Evolutionary conservation across 1,140 invertebrate species (phyloP).

Genomic region (Philopotamus ludificatus): DNA sequence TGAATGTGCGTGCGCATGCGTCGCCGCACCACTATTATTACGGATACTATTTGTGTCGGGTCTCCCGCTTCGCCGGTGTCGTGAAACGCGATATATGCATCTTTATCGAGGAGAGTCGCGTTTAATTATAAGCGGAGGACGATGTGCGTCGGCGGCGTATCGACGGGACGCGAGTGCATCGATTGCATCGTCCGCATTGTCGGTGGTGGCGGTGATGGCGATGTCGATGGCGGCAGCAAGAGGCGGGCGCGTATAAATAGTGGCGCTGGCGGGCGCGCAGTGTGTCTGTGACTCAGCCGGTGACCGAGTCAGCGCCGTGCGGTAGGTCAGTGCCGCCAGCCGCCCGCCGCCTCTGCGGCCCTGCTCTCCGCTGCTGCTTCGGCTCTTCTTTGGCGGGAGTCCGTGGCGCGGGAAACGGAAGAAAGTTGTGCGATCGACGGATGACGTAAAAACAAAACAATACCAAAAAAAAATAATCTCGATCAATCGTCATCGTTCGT

Average conservation of each 20-base stretch:
- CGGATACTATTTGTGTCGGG: background rate
- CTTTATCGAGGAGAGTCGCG: background rate
- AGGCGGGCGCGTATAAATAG: constrained; percentile 13
- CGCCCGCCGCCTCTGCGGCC: constrained; percentile 6
- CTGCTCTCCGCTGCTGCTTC: too few relatives aligned
- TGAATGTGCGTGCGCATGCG: too few relatives aligned
- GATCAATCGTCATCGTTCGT: too few relatives aligned
- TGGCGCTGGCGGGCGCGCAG: constrained; percentile 24
- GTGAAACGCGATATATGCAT: background rate
- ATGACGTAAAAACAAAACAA: too few relatives aligned
- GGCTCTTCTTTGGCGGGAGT: background rate
- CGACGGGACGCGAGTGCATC: background rate
- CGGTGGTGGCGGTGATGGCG: background rate
- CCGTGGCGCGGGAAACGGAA: too few relatives aligned
- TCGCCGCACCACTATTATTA: too few relatives aligned
- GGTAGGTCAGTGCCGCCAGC: constrained; percentile 35
- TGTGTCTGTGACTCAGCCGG: constrained; percentile 39
- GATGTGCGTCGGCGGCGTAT: background rate
- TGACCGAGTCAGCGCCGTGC: constrained; percentile 39
- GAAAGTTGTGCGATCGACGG: too few relatives aligned
- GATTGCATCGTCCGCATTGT: background rate
- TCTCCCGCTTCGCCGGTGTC: too few relatives aligned
- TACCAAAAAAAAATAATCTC: too few relatives aligned
- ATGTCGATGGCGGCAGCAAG: background rate
- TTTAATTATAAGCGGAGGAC: too few relatives aligned